Evolutionary conservation across 2,113 vertebrate genomes (phyloP).

Genomic region (Salminus brasiliensis): DNA sequence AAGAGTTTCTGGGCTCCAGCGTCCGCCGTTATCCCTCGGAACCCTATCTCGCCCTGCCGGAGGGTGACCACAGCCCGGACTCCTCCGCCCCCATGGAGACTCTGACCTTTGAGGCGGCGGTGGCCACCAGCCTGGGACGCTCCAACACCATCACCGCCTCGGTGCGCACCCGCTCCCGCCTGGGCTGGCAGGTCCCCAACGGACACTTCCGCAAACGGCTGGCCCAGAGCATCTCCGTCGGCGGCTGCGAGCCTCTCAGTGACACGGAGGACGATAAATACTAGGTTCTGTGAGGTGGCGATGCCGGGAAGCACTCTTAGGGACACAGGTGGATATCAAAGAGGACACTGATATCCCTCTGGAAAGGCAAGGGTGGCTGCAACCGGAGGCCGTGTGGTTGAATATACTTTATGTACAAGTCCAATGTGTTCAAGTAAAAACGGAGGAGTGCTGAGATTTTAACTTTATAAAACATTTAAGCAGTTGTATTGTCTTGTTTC

Average conservation of each 20-base stretch:
- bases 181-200: conserved; percentile 95
- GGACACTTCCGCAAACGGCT: conserved; percentile 93
- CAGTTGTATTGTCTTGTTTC: conserved; percentile 44
- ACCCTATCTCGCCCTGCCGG: conserved; percentile 91
- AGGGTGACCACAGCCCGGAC: conserved; percentile 93
- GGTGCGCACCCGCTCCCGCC: conserved; percentile 82
- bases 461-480: conserved; percentile 43
- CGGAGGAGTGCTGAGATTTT: conserved; percentile 28
- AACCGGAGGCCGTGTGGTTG: conserved; percentile 2
- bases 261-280: conserved; percentile 95
- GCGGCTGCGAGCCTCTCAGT: conserved; percentile 87
- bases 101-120: conserved; percentile 94
- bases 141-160: conserved; percentile 91
- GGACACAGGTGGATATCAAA: background rate
- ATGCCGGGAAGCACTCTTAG: background rate
- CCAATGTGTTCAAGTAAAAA: conserved; percentile 28
- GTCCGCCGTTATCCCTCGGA: conserved; percentile 92
- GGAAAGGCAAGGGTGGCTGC: background rate
- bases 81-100: conserved; percentile 91
- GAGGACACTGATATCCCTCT: conserved; percentile 1
- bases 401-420: conserved; percentile 23
- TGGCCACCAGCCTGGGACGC: conserved; percentile 93
- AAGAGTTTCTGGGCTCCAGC: conserved; percentile 73
- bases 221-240: conserved; percentile 83
- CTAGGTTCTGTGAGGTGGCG: conserved; percentile 72